Percentiles rank a stretch among this genome's conserved stretches.
phyloP scores from a whole-genome alignment of 2,888 invertebrate species.

The Prosopocoilus inquinatus region DNA sequence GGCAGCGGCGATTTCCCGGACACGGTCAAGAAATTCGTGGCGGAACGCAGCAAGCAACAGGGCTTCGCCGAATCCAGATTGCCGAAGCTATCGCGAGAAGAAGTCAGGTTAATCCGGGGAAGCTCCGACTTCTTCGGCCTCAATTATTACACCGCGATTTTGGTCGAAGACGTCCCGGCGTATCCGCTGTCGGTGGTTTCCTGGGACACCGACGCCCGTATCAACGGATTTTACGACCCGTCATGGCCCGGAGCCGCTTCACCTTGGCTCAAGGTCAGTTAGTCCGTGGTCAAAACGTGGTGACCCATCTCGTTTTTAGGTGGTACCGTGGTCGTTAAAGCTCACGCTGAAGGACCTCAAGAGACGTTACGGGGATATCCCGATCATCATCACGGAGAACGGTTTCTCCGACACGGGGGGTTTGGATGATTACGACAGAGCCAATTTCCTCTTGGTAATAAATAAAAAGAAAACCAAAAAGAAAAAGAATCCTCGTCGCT shows the following conservation, averaged over 20 bases:
- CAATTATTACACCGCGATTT: constrained; percentile 64
- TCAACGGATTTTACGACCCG: constrained; percentile 46
- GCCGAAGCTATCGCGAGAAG: constrained; percentile 59
- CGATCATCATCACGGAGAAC: constrained; percentile 15
- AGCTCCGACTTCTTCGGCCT: constrained; percentile 72
- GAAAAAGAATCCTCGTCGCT: background rate
- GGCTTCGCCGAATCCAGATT: constrained; percentile 60
- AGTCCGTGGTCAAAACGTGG: background rate
- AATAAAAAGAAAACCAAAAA: too few relatives aligned
- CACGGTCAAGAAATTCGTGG: constrained; percentile 59
- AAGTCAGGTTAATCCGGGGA: constrained; percentile 58
- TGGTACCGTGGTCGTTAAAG: constrained; percentile 8
- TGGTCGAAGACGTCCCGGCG: constrained; percentile 53
- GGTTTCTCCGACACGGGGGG: constrained; percentile 9
- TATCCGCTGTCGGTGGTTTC: constrained; percentile 37
- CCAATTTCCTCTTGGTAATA: constrained; percentile 13
- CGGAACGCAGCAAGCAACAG: constrained; percentile 57
- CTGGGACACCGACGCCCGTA: constrained; percentile 42
- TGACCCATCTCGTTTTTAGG: background rate
- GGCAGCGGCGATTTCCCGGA: constrained; percentile 63
- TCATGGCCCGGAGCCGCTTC: constrained; percentile 52
- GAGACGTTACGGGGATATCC: constrained; percentile 9
- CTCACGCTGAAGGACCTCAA: constrained; percentile 8
- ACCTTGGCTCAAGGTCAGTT: constrained; percentile 49
- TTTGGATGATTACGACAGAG: constrained; percentile 10